Evolutionary conservation across 1,140 invertebrate genomes (phyloP).

Genomic region (Ectropis grisescens): DNA sequence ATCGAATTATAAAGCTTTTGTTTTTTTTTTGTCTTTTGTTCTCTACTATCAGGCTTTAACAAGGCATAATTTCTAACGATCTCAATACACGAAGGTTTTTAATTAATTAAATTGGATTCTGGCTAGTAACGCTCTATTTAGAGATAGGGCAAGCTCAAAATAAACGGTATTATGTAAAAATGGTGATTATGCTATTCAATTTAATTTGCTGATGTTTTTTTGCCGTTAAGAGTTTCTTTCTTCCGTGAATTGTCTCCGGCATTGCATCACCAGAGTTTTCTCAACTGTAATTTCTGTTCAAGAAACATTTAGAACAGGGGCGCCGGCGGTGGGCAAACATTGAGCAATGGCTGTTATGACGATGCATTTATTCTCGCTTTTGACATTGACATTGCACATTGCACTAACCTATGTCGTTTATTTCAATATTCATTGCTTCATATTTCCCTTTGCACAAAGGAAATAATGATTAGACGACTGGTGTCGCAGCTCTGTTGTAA

Average conservation of each 20-base stretch:
- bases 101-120: constrained; percentile 26
- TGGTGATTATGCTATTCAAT: no score
- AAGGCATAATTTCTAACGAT: constrained; percentile 16
- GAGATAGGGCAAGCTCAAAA: no score
- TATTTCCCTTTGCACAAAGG: no score
- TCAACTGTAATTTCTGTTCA: constrained; percentile 6
- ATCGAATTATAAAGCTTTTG: constrained; percentile 4
- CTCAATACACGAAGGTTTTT: constrained; percentile 20
- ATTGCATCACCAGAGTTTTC: constrained; percentile 9
- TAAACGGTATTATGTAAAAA: no score
- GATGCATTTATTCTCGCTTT: constrained; percentile 11
- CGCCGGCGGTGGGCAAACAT: constrained; percentile 9
- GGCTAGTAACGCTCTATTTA: no score
- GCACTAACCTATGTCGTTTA: constrained; percentile 3
- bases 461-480: no score
- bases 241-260: constrained; percentile 21
- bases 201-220: no score
- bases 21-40: not conserved
- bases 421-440: no score
- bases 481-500: no score
- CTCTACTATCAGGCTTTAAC: constrained; percentile 1
- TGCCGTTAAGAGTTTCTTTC: constrained; percentile 12
- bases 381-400: not conserved
- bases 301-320: constrained; percentile 4
- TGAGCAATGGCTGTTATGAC: constrained; percentile 8